Base-by-base conservation (phyloP, 2,888 invertebrate genomes). In the Tolmerus cingulatus region DNA sequence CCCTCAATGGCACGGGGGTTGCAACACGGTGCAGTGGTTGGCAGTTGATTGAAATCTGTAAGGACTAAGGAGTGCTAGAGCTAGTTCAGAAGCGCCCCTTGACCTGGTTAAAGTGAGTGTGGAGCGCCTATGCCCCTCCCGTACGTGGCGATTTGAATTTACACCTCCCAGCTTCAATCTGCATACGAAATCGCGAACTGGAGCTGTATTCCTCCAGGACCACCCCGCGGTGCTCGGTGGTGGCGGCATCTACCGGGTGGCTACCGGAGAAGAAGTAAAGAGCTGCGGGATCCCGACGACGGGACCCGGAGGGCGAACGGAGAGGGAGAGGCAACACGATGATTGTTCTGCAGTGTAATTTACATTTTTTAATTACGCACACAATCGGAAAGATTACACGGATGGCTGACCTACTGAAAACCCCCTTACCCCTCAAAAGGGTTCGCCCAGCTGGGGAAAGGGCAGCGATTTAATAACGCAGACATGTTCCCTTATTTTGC, bases 341-440 rank as follows among this genome's bases (percentile, higher is more conserved):
- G 57, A 57, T 66, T 82, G 37, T 66, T 57, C 37, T 34, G 51
- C 51, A 82, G 4, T 34, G 66, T 14, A 82, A 82, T 82, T 82
- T 82, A 55, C 82, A 57, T 82, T 82, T 82, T 82, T 82, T 82
- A 82, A 82, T 82, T 82, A 82, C 82, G 82, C 82, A 82, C 57
- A 66, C 66, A n/a, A 82, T 9, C 57, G n/a, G 81, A 30, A 19
- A 8, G 66, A 27, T 27, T 66, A 23, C 14, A 27, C 79, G 46
- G 27, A 23, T 66, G 43, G 76, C 76, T 34, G 37, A 37, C 76
- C 76, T 30, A 16, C 23, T 74, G 74, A 14, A 4, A 37, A 34
- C 0, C 34, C 34, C 34, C 7, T 34, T 34, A n/a, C 30, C 76
- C 19, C 27, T 46, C 12, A 19, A 23, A 66, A 66, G 27, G 66